Evolutionary conservation across 2,888 invertebrate species (phyloP), one percentile per base, ranked within the genome.

Genomic region (Lymantria dispar): DNA sequence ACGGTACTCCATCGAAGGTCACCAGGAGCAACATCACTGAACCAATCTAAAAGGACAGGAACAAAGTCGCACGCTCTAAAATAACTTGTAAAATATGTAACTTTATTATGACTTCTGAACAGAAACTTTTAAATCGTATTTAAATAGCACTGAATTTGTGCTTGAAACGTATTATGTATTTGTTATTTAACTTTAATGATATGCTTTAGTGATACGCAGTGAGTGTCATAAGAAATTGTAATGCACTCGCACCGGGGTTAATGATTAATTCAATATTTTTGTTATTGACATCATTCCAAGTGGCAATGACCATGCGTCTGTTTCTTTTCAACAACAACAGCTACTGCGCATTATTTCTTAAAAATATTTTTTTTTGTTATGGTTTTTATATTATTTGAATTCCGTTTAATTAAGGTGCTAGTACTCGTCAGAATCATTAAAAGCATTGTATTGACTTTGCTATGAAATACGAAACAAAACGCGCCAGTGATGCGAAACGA

Each of bases 191-290:
- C 8, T 48, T 53, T 64, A 56, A 64, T 61, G 53, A 33, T 60
- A 60, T 64, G 50, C 56, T 52, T 50, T 45, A 49, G 50, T 43
- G 58, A 63, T 52, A 56, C 80, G 76, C 72, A 61, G 58, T 59
- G 54, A 53, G 74, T 64, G 70, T 74, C 70, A 79, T 81, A 79
- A 82, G 73, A 78, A 84, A 81, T 81, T 86, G 72, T 83, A 85
- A 87, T 87, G 62, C 58, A 69, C 68, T 67, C 65, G 51, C 55
- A 54, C 58, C 50, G 50, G 52, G 52, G 61, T 54, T 63, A 68
- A 83, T 83, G 83, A 72, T 74, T 84, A 78, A 83, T 82, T 82
- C 85, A 83, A 74, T 76, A 75, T 81, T 81, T n/a, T 80, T 84
- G 78, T 80, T 78, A 80, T 75, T 75, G 70, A 70, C 64, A 69